Conservation (phyloP, 2,113 vertebrate species). For the Psittacus erithacus region DNA sequence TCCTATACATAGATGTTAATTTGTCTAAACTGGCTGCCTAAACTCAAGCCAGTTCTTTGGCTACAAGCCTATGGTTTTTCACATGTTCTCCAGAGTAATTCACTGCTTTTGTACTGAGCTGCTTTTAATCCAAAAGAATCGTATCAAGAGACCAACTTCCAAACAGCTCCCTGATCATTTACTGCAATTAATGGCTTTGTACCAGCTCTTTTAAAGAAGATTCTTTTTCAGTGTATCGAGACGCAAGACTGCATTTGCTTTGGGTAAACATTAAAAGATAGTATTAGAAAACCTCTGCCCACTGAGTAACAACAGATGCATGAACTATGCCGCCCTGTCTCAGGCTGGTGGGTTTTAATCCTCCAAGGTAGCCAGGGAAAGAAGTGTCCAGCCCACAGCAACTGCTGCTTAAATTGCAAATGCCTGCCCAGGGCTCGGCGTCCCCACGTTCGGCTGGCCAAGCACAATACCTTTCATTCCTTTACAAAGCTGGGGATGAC, state of each 20-base stretch:
- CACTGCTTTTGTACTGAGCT: neutral
- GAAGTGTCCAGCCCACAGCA: neutral
- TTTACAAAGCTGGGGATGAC: slow-evolving; percentile 68
- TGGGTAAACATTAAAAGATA: neutral
- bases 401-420: neutral
- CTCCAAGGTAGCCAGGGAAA: neutral
- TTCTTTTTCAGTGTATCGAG: neutral
- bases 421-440: neutral
- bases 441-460: neutral
- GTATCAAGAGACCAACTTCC: neutral
- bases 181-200: neutral
- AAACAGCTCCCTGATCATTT: neutral
- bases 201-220: neutral
- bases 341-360: neutral
- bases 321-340: rapidly evolving
- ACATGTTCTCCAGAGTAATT: neutral
- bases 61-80: neutral
- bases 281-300: neutral
- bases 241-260: neutral
- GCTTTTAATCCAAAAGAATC: neutral
- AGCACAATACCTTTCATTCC: neutral
- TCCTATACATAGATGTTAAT: neutral
- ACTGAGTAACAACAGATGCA: rapidly evolving
- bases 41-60: neutral
- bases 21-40: neutral